Evolutionary conservation across 2,888 invertebrate species (phyloP).

Genomic region (Ophonus ardosiacus): DNA sequence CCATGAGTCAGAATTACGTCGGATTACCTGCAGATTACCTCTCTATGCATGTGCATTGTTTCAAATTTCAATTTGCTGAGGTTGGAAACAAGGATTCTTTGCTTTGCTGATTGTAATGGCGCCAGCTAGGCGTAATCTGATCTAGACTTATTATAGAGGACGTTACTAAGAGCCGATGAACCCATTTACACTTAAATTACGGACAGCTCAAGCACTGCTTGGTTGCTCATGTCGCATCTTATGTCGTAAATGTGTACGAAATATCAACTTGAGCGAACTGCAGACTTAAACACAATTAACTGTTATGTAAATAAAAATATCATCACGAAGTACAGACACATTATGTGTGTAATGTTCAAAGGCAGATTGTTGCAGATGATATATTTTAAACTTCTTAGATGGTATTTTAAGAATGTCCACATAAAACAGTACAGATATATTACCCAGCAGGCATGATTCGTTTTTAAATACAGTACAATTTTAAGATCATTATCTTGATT

Average conservation of each 20-base stretch:
- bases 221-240: neutral
- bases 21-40: conserved; percentile 63
- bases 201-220: no score
- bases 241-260: neutral
- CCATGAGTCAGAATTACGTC: conserved; percentile 64
- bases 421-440: no score
- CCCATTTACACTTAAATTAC: neutral
- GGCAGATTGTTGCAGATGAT: no score
- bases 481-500: no score
- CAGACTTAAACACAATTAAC: neutral
- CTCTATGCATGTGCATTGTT: conserved; percentile 38
- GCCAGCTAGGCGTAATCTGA: neutral
- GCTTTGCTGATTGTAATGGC: conserved; percentile 11
- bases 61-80: conserved; percentile 51
- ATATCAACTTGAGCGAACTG: neutral
- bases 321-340: no score
- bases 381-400: no score
- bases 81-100: neutral
- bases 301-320: no score
- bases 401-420: no score
- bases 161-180: neutral
- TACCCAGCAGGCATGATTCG: no score
- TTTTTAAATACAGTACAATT: no score
- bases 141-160: conserved; percentile 1
- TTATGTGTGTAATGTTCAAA: no score